Evolutionary conservation across 1,140 invertebrate species (phyloP).

Genomic region (Megalopta genalis): DNA sequence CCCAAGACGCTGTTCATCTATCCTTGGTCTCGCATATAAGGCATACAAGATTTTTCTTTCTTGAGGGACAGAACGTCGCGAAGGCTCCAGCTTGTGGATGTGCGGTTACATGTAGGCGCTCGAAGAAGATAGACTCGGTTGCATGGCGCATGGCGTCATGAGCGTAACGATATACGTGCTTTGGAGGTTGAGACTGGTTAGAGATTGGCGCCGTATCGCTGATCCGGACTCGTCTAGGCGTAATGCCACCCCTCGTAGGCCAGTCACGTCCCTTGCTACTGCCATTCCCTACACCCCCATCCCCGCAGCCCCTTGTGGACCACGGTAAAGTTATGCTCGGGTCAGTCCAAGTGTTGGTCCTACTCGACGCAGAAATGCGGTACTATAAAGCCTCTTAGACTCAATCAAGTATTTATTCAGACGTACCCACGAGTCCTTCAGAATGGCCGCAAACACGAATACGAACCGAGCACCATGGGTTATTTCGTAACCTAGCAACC

Average conservation of each 20-base stretch:
- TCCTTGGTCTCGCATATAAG: not conserved
- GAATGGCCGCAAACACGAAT: not conserved
- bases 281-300: constrained; percentile 67
- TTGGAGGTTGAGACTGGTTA: constrained; percentile 67
- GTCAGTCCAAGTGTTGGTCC: constrained; percentile 50
- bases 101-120: constrained; percentile 35
- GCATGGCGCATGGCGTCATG: constrained; percentile 68
- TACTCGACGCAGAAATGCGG: constrained; percentile 28
- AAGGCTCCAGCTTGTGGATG: constrained; percentile 7
- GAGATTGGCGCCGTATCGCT: constrained; percentile 75
- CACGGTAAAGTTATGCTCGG: constrained; percentile 58
- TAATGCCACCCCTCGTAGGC: constrained; percentile 74
- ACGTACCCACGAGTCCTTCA: not conserved
- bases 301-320: constrained; percentile 60
- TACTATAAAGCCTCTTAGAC: constrained; percentile 59
- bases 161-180: constrained; percentile 75
- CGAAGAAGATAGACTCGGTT: constrained; percentile 60
- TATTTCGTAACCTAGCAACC: not conserved
- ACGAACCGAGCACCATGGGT: no score
- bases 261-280: constrained; percentile 72
- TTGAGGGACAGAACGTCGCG: constrained; percentile 38
- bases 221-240: constrained; percentile 73
- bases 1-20: not conserved
- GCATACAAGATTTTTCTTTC: constrained; percentile 17
- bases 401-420: constrained; percentile 68